Conservation (phyloP, 2,797 vertebrate genomes). For the Onychomys torridus region DNA sequence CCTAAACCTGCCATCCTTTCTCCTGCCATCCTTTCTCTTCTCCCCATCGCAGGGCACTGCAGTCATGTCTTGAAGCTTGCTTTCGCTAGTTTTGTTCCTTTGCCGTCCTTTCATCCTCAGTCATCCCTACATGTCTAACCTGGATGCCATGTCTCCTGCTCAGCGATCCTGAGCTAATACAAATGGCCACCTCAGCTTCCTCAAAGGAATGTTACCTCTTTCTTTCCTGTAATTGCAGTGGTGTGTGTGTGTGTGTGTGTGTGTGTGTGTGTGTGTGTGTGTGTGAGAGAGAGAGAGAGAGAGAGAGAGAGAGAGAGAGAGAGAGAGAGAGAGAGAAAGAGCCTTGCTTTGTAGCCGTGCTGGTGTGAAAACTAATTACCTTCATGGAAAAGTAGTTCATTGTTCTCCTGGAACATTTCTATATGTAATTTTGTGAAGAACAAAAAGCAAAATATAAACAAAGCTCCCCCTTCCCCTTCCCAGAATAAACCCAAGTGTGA, state of each 20-base stretch:
- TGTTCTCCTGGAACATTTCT: constrained; percentile 46
- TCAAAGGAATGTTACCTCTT: not conserved
- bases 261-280: not conserved
- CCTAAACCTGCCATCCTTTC: too few species aligned
- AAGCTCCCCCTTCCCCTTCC: not conserved
- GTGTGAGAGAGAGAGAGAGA: not conserved
- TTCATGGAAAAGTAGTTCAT: constrained; percentile 54
- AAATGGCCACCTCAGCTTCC: not conserved
- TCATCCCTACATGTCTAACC: not conserved
- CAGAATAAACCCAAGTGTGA: not conserved
- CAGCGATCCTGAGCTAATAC: not conserved
- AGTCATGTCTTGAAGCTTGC: not conserved
- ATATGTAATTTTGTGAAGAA: constrained; percentile 71
- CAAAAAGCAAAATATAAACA: constrained; percentile 1
- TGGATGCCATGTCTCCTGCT: too few species aligned
- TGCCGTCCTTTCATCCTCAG: rapidly evolving
- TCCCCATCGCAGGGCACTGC: not conserved
- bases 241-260: not conserved
- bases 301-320: too few species aligned
- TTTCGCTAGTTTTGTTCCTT: not conserved
- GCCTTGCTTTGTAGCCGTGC: not conserved
- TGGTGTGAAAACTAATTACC: not conserved
- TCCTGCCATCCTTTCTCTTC: too few species aligned
- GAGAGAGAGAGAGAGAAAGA: too few species aligned
- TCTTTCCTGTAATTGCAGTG: not conserved